These are phyloP conservation scores for Psittacara wagleri DNA, from an alignment of 2,113 vertebrate species.

Conservation along the genomic window DNA sequence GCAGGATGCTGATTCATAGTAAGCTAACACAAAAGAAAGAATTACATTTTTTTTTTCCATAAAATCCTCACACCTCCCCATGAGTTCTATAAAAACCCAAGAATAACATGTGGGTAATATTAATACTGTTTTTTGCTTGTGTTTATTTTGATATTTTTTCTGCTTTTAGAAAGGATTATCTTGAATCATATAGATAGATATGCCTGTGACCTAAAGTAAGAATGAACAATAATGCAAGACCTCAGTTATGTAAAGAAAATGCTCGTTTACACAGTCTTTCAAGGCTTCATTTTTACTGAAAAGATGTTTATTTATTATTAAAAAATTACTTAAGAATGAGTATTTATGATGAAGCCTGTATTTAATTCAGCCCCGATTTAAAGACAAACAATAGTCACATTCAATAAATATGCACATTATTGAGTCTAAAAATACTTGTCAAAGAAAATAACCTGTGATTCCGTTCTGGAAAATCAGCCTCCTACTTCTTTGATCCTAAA, in stretches of 20 bases:
- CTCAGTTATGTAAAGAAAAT: not conserved
- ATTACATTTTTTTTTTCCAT: not conserved
- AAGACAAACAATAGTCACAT: not conserved
- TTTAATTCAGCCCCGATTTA: not conserved
- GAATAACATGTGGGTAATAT: not conserved
- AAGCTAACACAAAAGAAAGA: not conserved
- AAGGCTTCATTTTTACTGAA: not conserved
- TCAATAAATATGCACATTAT: conserved; percentile 1
- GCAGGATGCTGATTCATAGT: not conserved
- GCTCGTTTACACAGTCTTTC: not conserved
- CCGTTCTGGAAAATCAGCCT: not conserved
- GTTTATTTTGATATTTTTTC: not conserved
- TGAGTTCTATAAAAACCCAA: not conserved
- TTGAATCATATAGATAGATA: not conserved
- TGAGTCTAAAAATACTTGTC: conserved; percentile 2
- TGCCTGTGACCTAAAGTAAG: not conserved
- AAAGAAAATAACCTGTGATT: conserved; percentile 13
- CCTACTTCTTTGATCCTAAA: not conserved
- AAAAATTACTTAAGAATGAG: not conserved
- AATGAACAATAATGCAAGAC: not conserved
- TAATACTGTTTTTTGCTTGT: not conserved
- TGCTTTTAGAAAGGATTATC: not conserved
- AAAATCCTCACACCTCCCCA: not conserved
- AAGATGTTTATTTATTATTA: not conserved
- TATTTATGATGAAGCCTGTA: not conserved